Evolutionary conservation across 2,888 invertebrate species (phyloP), one percentile per base, ranked within the genome.

Genomic region (Spialia ferax): DNA sequence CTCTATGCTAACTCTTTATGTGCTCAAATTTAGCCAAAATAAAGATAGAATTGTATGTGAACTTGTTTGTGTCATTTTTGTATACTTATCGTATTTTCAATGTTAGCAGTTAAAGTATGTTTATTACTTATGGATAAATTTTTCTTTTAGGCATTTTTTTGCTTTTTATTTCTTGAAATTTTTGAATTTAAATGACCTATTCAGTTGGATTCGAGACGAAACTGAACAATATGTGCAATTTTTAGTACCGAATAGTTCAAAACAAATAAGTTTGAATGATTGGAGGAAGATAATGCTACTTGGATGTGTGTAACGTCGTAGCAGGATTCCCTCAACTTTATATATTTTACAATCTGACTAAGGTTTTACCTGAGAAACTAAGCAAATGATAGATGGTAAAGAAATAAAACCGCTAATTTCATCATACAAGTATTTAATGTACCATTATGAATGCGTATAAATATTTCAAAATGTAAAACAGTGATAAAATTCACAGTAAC

Each of bases 381-480:
- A n/a, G n/a, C n/a, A n/a, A n/a, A n/a, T n/a, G n/a, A n/a, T n/a
- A n/a, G n/a, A n/a, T n/a, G n/a, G n/a, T n/a, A n/a, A n/a, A n/a
- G 62, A 78, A 93, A 88, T 89, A 74, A 92, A 91, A 89, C 88
- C 76, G 85, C 82, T 70, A 26, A 75, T 80, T 79, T 71, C 81
- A 89, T 86, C 87, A 90, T 93, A 93, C 92, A 92, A 88, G 91
- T 92, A 93, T 89, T 88, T 92, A 93, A 93, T 93, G 91, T 93
- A 93, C 90, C 91, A 87, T 90, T 87, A 93, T 89, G 87, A 88
- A 92, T 94, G 91, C 88, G 89, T 94, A 94, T 94, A 94, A 93
- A 94, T 94, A 94, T 94, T 94, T 94, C 87, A 93, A 94, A 94
- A 91, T 92, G 88, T 93, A 94, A 94, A 94, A 94, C 94, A 94